Conservation (phyloP, 2,113 vertebrate species). For the Phyllopteryx taeniolatus region DNA sequence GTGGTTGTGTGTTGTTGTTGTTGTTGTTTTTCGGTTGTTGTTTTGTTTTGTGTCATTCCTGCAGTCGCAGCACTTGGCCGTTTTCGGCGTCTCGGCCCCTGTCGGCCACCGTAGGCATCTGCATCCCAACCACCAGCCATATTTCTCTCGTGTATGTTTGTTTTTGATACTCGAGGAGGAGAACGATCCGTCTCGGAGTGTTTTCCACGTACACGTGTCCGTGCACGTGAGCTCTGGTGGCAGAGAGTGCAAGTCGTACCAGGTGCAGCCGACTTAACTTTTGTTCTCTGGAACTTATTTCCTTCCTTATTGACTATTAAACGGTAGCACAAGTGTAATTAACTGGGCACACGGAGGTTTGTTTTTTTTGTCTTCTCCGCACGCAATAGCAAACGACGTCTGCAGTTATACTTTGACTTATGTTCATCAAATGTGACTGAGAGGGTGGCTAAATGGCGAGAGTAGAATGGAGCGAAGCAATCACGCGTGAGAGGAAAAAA, state of each 20-base stretch:
- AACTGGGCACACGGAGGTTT: too few relatives aligned
- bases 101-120: conserved; percentile 8
- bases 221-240: conserved; percentile 45
- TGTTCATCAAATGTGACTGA: background rate
- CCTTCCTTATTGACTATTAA: background rate
- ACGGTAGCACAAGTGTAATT: too few relatives aligned
- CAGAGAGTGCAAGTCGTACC: conserved; percentile 21
- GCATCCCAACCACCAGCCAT: conserved; percentile 29
- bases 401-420: background rate
- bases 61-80: too few relatives aligned
- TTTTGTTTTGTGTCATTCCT: too few relatives aligned
- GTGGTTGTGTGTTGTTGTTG: too few relatives aligned
- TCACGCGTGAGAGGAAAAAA: too few relatives aligned
- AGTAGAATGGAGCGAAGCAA: background rate
- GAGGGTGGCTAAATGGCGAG: background rate
- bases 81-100: too few relatives aligned
- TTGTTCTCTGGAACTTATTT: background rate
- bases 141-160: conserved; percentile 33
- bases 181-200: conserved; percentile 7
- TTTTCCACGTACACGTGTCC: conserved; percentile 29
- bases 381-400: background rate
- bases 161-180: conserved; percentile 34
- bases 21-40: too few relatives aligned
- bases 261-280: conserved; percentile 16
- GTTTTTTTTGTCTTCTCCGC: too few relatives aligned